Conservation (phyloP, 2,888 invertebrate species). For the Tachystola acroxantha region DNA sequence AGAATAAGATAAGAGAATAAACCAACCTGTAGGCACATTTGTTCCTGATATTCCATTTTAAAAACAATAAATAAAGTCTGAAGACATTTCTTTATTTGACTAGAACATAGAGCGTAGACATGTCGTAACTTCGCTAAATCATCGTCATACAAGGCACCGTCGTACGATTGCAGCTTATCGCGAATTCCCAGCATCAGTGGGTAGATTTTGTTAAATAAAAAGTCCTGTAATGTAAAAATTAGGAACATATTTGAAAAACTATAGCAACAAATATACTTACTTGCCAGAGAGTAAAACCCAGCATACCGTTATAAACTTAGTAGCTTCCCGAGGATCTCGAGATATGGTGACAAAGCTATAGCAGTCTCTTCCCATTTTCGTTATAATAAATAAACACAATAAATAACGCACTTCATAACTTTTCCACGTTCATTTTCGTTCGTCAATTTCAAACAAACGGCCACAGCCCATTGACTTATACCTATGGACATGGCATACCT, state of each 20-base stretch:
- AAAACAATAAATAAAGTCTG: slow-evolving; percentile 54
- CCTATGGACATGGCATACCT: too few relatives aligned
- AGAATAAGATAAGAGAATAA: too few relatives aligned
- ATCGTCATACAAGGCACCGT: slow-evolving; percentile 21
- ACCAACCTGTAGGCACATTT: slow-evolving; percentile 41
- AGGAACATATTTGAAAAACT: too few relatives aligned
- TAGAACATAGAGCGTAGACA: slow-evolving; percentile 52
- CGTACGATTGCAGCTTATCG: slow-evolving; percentile 27
- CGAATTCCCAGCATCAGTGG: slow-evolving; percentile 42
- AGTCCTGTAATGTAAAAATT: slow-evolving; percentile 53
- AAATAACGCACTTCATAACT: too few relatives aligned
- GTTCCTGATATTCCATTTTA: slow-evolving; percentile 44
- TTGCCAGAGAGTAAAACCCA: not conserved
- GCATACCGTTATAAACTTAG: slow-evolving; percentile 46
- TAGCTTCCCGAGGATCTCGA: slow-evolving; percentile 33
- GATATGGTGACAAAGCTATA: slow-evolving; percentile 22
- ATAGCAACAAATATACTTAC: too few relatives aligned
- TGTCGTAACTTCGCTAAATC: slow-evolving; percentile 35
- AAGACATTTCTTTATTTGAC: slow-evolving; percentile 62
- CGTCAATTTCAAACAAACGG: too few relatives aligned
- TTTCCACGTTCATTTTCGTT: too few relatives aligned
- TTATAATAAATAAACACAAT: too few relatives aligned
- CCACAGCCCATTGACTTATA: too few relatives aligned
- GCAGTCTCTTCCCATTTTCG: slow-evolving; percentile 12
- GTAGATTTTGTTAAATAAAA: slow-evolving; percentile 39